Base-by-base conservation (phyloP, 2,888 invertebrate genomes). In the Drosophila atripex region DNA sequence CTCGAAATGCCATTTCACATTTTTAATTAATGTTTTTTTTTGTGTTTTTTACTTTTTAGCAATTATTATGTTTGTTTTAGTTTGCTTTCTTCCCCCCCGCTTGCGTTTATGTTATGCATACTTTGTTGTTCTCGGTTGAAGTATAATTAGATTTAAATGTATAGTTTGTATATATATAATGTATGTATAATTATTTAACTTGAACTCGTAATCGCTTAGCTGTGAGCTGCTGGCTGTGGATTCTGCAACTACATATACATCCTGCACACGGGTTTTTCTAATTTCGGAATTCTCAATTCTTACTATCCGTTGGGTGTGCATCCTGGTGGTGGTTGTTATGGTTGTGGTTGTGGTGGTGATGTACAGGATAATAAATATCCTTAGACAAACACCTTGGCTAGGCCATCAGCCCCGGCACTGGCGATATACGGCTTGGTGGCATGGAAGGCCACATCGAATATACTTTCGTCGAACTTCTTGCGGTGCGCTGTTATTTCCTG, bases 401-500 rank as follows among this genome's bases (percentile, higher is more conserved):
- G 94, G 69, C 97, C 98, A 93, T 99, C 99, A 79, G 99, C 99
- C 88, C 99, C 99, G 77, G 99, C 99, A 93, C 98, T 98, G 79
- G 99, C 99, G 91, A 99, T 99, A 93, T 97, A 98, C 79, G 99
- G 98, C 93, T 98, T 96, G 86, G 98, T 96, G 88, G 99, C 98
- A 93, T 99, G 99, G 95, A 99, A 99, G 89, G 99, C 99, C 83
- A 99, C 99, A 92, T 98, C 98, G 91, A 98, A 95, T 93, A 99
- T 99, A 92, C 98, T 97, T 93, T 99, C 99, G 93, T 99, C 99
- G 93, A 98, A 98, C 93, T 99, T 99, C 93, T 99, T 99, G 89
- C 99, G 96, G 93, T 99, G 99, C 84, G 99, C 98, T 57, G 99
- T 99, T 91, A 99, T 99, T 93, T 99, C 99, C 92, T 99, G 99